Conservation (phyloP, 2,888 invertebrate species). For the Eupithecia tripunctaria region DNA sequence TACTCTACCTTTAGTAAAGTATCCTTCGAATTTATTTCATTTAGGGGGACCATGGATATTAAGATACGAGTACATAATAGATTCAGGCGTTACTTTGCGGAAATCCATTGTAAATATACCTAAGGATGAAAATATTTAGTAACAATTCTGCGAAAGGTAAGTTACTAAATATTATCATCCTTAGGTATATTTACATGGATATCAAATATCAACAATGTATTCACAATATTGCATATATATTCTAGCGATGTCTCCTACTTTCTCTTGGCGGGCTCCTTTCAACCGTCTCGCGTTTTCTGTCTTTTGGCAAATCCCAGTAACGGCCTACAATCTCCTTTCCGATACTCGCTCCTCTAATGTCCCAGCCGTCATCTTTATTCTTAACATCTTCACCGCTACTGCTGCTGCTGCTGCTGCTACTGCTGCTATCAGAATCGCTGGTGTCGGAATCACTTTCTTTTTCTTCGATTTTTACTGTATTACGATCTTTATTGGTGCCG, state of each 20-base stretch:
- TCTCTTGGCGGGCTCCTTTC: conserved; percentile 36
- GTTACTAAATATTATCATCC: too few relatives aligned
- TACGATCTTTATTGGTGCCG: conserved; percentile 11
- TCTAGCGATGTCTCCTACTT: conserved; percentile 37
- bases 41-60: too few relatives aligned
- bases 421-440: conserved; percentile 35
- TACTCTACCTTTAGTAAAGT: neutral
- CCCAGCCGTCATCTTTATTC: conserved; percentile 52
- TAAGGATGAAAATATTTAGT: too few relatives aligned
- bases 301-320: conserved; percentile 54
- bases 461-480: conserved; percentile 3
- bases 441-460: conserved; percentile 31
- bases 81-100: too few relatives aligned
- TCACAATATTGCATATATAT: conserved; percentile 5
- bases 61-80: too few relatives aligned
- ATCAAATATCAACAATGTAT: too few relatives aligned
- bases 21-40: neutral
- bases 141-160: too few relatives aligned
- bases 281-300: conserved; percentile 41
- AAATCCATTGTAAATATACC: too few relatives aligned
- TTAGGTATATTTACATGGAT: too few relatives aligned
- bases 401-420: conserved; percentile 36
- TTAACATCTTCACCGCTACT: conserved; percentile 34
- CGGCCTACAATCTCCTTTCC: conserved; percentile 46
- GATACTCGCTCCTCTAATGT: conserved; percentile 51